Evolutionary conservation across 2,888 invertebrate genomes (phyloP).

Genomic region (Tipula helvola): DNA sequence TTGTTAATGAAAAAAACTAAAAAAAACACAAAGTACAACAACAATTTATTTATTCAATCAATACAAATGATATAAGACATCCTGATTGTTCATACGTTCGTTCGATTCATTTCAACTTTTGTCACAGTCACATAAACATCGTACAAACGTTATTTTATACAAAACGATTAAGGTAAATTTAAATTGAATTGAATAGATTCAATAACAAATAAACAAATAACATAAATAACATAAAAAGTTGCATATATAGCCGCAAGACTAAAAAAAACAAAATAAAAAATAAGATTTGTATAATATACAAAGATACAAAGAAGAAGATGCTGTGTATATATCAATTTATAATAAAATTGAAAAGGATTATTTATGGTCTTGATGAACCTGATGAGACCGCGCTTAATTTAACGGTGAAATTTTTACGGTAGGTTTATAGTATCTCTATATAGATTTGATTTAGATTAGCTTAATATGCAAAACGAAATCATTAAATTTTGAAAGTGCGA

Average conservation of each 20-base stretch:
- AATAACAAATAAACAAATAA: background rate
- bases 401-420: background rate
- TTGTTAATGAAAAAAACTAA: no score
- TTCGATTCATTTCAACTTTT: background rate
- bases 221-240: background rate
- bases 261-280: background rate
- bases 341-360: background rate
- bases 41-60: background rate
- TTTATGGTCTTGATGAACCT: background rate
- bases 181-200: background rate
- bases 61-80: background rate
- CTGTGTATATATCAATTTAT: background rate
- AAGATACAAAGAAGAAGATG: background rate
- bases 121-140: background rate
- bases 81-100: background rate
- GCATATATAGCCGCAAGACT: background rate
- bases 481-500: background rate
- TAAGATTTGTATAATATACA: background rate
- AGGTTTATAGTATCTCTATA: background rate
- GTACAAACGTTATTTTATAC: background rate
- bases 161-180: background rate
- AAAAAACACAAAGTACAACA: background rate
- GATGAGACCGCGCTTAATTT: background rate
- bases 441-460: background rate
- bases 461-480: background rate